Conservation (phyloP, 1,140 invertebrate genomes). For the Drosophila mojavensis region DNA sequence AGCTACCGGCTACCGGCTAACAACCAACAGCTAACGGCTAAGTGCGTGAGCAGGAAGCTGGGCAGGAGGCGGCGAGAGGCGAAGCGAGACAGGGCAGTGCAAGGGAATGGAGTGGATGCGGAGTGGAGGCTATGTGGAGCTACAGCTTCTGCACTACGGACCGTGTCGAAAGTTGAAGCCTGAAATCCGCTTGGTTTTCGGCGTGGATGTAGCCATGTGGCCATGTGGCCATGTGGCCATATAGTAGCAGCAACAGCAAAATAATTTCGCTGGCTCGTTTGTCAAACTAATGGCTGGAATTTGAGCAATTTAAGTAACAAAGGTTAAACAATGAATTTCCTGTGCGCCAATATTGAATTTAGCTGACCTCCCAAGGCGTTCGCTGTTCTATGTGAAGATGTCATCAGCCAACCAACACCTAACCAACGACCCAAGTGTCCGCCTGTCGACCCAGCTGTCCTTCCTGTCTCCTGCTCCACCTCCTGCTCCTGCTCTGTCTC, state of each 20-base stretch:
- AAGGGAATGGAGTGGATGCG: too few species aligned
- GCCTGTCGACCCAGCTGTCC: not conserved
- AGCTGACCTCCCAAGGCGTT: slow-evolving; percentile 39
- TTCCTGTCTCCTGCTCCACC: not conserved
- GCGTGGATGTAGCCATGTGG: not conserved
- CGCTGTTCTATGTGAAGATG: slow-evolving; percentile 43
- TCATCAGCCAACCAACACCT: slow-evolving; percentile 32
- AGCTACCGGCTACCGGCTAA: not conserved
- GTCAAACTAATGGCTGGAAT: slow-evolving; percentile 81
- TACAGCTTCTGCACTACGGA: slow-evolving; percentile 20
- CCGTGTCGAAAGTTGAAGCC: slow-evolving; percentile 60
- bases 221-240: not conserved
- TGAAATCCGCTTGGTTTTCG: slow-evolving; percentile 51
- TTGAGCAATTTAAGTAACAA: slow-evolving; percentile 81
- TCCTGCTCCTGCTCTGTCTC: not conserved
- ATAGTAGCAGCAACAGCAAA: slow-evolving; percentile 62
- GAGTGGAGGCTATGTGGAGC: not conserved
- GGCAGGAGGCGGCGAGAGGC: not conserved
- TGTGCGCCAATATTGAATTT: slow-evolving; percentile 73
- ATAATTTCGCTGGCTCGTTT: slow-evolving; percentile 79
- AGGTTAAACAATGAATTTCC: slow-evolving; percentile 81
- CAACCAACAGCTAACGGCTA: slow-evolving; percentile 11
- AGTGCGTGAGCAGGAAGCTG: slow-evolving; percentile 47
- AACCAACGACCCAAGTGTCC: too few species aligned
- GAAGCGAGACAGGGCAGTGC: too few species aligned